Evolutionary conservation across 30 jellyfish, hydroid and myxozoan genomes (phyloP).

Genomic region (Clytia hemisphaerica): DNA sequence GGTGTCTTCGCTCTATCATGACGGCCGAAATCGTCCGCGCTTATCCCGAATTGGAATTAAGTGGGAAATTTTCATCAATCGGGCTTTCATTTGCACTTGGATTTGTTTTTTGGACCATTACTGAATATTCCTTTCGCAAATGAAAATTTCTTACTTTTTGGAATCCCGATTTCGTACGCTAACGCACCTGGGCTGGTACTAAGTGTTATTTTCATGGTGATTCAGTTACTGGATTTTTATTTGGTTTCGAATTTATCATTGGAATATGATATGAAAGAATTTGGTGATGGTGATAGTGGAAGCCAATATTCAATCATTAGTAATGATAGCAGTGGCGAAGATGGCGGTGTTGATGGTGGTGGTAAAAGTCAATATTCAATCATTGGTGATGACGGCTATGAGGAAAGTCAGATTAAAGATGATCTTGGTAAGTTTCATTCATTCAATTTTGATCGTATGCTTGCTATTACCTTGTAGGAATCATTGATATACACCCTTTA

Average conservation of each 20-base stretch:
- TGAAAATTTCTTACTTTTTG: background rate
- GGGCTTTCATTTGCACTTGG: background rate
- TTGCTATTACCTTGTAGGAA: too few relatives aligned
- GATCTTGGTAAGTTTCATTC: too few relatives aligned
- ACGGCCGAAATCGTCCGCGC: background rate
- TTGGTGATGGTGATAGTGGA: background rate
- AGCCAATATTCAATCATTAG: too few relatives aligned
- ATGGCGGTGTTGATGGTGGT: too few relatives aligned
- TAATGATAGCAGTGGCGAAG: too few relatives aligned
- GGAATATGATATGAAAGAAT: background rate
- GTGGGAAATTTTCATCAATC: background rate
- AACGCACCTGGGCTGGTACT: background rate
- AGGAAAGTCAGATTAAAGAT: too few relatives aligned
- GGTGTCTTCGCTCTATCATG: background rate
- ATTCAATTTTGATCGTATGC: too few relatives aligned
- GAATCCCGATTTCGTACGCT: background rate
- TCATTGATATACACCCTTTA: too few relatives aligned
- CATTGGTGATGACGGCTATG: too few relatives aligned
- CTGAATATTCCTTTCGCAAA: background rate
- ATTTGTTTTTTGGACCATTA: background rate
- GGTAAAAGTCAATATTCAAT: too few relatives aligned
- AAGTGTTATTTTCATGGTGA: background rate
- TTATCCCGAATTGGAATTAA: background rate
- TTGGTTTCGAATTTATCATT: background rate
- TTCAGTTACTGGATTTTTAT: too few relatives aligned